Base-by-base conservation (phyloP, 2,113 vertebrate species). In the Phyllostomus hastatus region DNA sequence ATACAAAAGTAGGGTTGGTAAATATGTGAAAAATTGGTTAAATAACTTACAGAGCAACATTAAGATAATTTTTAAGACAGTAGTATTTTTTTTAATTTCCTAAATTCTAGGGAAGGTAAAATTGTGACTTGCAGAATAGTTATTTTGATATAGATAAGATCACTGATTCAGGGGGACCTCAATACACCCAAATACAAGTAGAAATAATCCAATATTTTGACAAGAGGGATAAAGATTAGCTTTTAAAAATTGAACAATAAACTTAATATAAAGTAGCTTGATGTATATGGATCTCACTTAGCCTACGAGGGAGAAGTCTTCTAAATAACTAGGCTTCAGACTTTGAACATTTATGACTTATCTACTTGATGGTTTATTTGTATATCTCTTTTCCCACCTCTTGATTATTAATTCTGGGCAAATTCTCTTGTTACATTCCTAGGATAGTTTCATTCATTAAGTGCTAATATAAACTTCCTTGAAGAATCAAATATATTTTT, bases 141-240 rank as follows among this genome's bases (percentile, higher is more conserved):
- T 78, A 78, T 81, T 95, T 90, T 66, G 90, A 92, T 82, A 82
- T 35, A 90, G 4, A 41, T 28, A 80, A 91, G 28, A 57, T 76
- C 43, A 87, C 8, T 46, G 19, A 82, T 70, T 82, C 26, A 90
- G 19, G 28, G 12, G 22, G 38, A 79, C 78, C 78, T 82, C 5
- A 73, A 88, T 61, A 88, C 8, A 67, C 10, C 82, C 52, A 72
- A 90, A 91, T 17, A 57, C 10, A 90, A 94, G 35, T 79, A 93
- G 64, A 93, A 96, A 83, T 57, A 76, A 83, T 88, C 35, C 7
- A 83, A 22, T 75, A 93, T 73, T 91, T 78, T 72, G 31, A 92
- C 2, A 67, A 50, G 28, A 4, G 20, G 11, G 16, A 89, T 61
- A 85, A 70, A 95, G 31, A 76, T 82, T 72, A 52, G 4, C 73